These are phyloP conservation scores for Ormyrus rosae DNA, from an alignment of 2,888 invertebrate genomes.

Conservation along the genomic window DNA sequence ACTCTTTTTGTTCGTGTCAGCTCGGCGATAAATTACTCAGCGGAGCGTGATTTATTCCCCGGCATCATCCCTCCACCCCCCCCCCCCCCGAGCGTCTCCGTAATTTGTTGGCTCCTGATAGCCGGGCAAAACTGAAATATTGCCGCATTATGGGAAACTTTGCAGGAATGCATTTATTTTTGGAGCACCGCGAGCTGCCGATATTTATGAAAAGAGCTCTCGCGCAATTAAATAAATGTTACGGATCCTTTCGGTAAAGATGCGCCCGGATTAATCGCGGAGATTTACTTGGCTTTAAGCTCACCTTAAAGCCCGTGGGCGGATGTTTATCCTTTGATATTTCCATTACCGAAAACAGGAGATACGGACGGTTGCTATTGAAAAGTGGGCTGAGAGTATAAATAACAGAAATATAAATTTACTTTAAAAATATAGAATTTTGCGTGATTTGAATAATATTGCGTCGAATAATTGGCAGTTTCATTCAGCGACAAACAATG, in stretches of 20 bases:
- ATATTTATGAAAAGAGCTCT: not conserved
- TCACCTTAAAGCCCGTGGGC: too few relatives aligned
- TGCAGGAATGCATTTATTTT: constrained; percentile 9
- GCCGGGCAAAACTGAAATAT: constrained; percentile 22
- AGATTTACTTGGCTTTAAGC: too few relatives aligned
- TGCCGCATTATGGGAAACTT: not conserved
- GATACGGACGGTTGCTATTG: too few relatives aligned
- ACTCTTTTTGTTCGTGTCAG: not conserved
- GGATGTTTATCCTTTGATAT: too few relatives aligned
- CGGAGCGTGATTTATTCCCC: constrained; percentile 31
- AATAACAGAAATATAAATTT: too few relatives aligned
- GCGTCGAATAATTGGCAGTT: too few relatives aligned
- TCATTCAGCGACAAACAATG: not conserved
- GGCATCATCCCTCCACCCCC: not conserved
- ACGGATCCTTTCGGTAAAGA: too few relatives aligned
- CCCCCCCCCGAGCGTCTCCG: not conserved
- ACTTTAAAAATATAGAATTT: too few relatives aligned
- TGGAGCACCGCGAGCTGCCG: not conserved
- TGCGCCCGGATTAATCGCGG: not conserved
- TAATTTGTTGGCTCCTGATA: constrained; percentile 34
- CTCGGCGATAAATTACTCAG: constrained; percentile 42
- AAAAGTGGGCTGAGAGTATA: too few relatives aligned
- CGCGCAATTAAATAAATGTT: not conserved
- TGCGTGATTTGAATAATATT: too few relatives aligned
- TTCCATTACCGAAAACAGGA: too few relatives aligned